Base-by-base conservation (phyloP, 2,888 invertebrate genomes). In the Hydrotaea cyrtoneurina region DNA sequence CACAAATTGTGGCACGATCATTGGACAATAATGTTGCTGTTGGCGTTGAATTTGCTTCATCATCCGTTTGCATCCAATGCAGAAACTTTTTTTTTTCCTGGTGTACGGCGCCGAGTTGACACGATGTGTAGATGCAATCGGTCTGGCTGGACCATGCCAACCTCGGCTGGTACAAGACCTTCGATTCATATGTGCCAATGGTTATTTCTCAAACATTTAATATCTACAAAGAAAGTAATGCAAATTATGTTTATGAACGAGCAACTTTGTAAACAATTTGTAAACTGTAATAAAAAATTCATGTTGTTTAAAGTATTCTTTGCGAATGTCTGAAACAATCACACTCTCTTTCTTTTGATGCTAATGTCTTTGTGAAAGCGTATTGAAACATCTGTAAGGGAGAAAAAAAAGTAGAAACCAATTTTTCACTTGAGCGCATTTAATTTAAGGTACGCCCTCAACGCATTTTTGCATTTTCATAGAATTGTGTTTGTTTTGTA, bases 401-500 rank as follows among this genome's bases (percentile, higher is more conserved):
- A 80, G n/a, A n/a, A 43, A n/a, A n/a, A 5, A 71, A 88, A 88
- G 88, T 3, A 88, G 88, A 90, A 92, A 91, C 89, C 90, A 92
- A 92, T 92, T 92, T 92, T 91, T 91, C 92, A 92, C 90, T 88
- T 92, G 90, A 92, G 90, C 90, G 91, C 89, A 90, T 91, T 91
- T 92, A 91, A 92, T 92, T 92, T 91, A 89, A 90, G 90, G 89
- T 87, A 88, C 89, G 50, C 64, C 76, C 46, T 36, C 73, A 72
- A 83, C 76, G 76, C 50, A 43, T 71, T 76, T 59, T 66, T 46
- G 3, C 5, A 50, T 76, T 36, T 78, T 7, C 31, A 19, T 13
- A 59, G 13, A 59, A 21, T 13, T 15, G 23, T 59, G 59, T 59
- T 26, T 59, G 31, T 31, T 31, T 31, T 31, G 13, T 5, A 26